Conservation (phyloP, 2,888 invertebrate species). For the Dermolepida albohirtum region DNA sequence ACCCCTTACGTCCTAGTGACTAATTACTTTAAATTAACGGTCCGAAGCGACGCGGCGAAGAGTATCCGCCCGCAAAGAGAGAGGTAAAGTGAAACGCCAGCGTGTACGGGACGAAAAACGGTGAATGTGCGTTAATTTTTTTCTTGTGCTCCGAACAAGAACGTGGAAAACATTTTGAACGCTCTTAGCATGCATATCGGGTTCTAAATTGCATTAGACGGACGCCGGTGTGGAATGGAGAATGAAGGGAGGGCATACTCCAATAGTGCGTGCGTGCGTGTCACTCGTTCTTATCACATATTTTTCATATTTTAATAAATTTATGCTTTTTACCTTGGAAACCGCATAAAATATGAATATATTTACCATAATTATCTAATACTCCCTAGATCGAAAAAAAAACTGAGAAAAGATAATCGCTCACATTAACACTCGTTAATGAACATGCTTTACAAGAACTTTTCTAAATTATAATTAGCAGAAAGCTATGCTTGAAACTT, state of each 20-base stretch:
- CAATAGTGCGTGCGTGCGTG: neutral
- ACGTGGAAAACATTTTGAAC: conserved; percentile 13
- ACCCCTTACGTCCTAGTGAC: conserved; percentile 43
- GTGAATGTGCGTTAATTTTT: conserved; percentile 5
- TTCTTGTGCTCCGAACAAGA: conserved; percentile 4
- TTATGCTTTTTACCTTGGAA: conserved; percentile 9
- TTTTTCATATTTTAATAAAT: conserved; percentile 23
- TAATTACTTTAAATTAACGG: conserved; percentile 46
- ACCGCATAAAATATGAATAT: too few species aligned
- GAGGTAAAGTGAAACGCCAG: too few species aligned
- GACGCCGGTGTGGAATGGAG: conserved; percentile 21
- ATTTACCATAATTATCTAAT: too few species aligned
- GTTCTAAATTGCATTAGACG: conserved; percentile 35
- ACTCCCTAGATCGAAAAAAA: neutral
- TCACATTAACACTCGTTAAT: too few species aligned
- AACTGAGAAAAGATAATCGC: neutral
- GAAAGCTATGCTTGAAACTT: too few species aligned
- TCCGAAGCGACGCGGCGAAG: conserved; percentile 8
- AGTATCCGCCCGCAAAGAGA: too few species aligned
- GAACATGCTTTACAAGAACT: too few species aligned
- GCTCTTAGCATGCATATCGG: conserved; percentile 33
- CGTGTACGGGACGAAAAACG: neutral
- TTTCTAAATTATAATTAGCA: too few species aligned
- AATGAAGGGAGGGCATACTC: conserved; percentile 14
- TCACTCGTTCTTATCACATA: conserved; percentile 6